These are phyloP conservation scores for Pelecanoides urinatrix DNA, from an alignment of 2,113 vertebrate genomes.

Conservation along the genomic window DNA sequence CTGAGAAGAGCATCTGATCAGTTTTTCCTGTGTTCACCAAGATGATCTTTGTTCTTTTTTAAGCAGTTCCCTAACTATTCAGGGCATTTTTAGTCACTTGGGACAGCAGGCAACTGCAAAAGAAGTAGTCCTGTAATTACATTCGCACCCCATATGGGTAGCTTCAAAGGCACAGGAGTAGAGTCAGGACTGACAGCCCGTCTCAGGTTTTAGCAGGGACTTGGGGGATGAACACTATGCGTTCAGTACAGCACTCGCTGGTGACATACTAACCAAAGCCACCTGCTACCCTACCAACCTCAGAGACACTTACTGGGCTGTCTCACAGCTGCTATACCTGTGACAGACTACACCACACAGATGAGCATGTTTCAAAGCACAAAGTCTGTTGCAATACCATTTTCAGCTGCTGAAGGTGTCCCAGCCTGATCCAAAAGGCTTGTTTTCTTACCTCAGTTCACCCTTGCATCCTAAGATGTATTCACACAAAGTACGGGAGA, in stretches of 20 bases:
- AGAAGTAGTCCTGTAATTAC: neutral
- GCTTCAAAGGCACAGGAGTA: neutral
- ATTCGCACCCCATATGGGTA: neutral
- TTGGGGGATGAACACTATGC: neutral
- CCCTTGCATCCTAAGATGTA: neutral
- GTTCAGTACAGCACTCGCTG: fast-evolving
- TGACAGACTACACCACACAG: neutral
- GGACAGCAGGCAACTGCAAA: neutral
- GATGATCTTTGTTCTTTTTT: neutral
- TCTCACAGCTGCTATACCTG: neutral
- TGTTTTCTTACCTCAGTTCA: neutral
- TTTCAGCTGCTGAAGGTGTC: neutral
- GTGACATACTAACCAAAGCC: neutral
- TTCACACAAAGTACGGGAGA: neutral
- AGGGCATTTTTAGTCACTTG: neutral
- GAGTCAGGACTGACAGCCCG: neutral
- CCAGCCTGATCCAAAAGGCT: neutral
- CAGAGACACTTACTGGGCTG: neutral
- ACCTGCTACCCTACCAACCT: neutral
- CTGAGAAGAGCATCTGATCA: neutral
- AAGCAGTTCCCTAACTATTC: neutral
- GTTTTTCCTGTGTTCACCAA: neutral
- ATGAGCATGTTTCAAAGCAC: neutral
- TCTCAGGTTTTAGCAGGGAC: neutral
- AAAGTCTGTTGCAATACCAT: neutral